Evolutionary conservation across 2,888 invertebrate genomes (phyloP), one percentile per base, ranked within the genome.

Genomic region (Melanostoma scalare): DNA sequence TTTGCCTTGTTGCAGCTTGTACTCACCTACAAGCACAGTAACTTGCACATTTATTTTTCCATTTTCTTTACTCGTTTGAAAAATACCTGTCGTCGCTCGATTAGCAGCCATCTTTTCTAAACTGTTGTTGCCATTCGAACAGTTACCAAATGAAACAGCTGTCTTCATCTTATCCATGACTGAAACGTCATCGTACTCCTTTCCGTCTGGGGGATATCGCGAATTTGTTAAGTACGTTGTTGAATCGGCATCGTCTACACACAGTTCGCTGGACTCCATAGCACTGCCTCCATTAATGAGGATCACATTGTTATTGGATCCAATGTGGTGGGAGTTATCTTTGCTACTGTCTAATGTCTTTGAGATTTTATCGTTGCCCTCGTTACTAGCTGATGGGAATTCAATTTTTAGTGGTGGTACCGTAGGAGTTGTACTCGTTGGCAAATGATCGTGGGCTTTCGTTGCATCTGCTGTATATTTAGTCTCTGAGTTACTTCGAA

Each of bases 11-110:
- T 73, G 68, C 55, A 44, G 74, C 74, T 61, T 79, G 65, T 77
- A 91, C 91, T 91, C 86, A 91, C 91, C 91, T 87, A 96, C 97
- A 92, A 96, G 94, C 92, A 96, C 96, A 90, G 96, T 96, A 91
- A 96, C 96, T 93, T 95, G 96, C 91, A 96, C 96, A 93, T 95
- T 96, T 92, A 95, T 96, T 93, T 96, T 96, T 91, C 96, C 96
- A 93, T 96, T 96, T 92, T 95, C 93, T 89, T 93, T 93, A 85
- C 92, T 91, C 60, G 92, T 90, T 86, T 92, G 90, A 86, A 91
- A 90, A 75, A 84, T 84, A 84, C 84, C 84, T 84, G 84, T 75
- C 69, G 84, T 61, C 71, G 79, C 60, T 48, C 74, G 74, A 61
- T 84, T 84, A 63, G 58, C 65, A 76, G 90, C 89, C 88, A 92